These are phyloP conservation scores for Hypolimnas misippus DNA, from an alignment of 2,888 invertebrate species.

Conservation along the genomic window DNA sequence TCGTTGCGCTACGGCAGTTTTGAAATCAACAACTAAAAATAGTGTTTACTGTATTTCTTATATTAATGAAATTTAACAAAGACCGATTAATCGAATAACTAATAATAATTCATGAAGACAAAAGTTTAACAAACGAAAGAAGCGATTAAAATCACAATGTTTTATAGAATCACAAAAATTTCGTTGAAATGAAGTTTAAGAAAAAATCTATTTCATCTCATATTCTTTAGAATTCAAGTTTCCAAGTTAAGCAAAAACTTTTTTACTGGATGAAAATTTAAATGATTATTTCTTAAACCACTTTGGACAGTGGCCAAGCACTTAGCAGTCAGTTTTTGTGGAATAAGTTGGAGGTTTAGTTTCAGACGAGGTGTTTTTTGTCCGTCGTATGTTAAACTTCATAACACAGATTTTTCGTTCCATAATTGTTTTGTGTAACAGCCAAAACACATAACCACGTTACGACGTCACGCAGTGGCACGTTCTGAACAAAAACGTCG, in stretches of 20 bases:
- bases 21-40: slow-evolving; percentile 16
- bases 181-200: not conserved
- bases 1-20: slow-evolving; percentile 17
- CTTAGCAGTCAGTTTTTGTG: slow-evolving; percentile 8
- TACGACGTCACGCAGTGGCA: too few species aligned
- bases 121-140: not conserved
- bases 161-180: not conserved
- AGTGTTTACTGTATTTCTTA: not conserved
- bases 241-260: slow-evolving; percentile 1
- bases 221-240: not conserved
- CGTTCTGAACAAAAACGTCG: too few species aligned
- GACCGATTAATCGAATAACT: not conserved
- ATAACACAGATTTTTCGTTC: not conserved
- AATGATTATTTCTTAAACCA: slow-evolving; percentile 13
- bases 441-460: too few species aligned
- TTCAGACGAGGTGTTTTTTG: not conserved
- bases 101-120: not conserved
- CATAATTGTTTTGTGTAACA: not conserved
- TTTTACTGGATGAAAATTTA: slow-evolving; percentile 3
- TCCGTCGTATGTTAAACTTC: not conserved
- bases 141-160: not conserved
- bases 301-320: slow-evolving; percentile 19
- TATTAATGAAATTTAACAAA: not conserved
- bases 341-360: not conserved
- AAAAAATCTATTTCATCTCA: not conserved